Evolutionary conservation across 2,113 vertebrate genomes (phyloP), one percentile per base, ranked within the genome.

Genomic region (Cinclus cinclus): DNA sequence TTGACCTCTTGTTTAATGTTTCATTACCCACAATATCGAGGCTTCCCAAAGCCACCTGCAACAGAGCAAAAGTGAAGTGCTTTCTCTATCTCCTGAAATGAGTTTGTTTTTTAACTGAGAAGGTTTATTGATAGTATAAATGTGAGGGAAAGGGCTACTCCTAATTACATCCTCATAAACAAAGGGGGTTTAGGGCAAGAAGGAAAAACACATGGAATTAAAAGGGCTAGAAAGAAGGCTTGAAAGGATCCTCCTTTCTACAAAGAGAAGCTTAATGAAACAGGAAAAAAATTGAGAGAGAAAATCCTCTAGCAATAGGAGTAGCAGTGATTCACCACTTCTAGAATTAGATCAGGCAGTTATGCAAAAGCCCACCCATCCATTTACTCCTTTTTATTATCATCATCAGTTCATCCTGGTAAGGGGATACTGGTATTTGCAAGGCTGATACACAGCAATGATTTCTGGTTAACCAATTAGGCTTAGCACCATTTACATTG

Each of bases 401-500:
- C 65, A 53, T 37, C 58, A 76, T 42, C 31, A 16, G 25, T 41
- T 74, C 15, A 1, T 56, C 31, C 15, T 10, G 21, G 27, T 69
- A 39, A 86, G 4, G 30, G 63, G 30, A 42, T 11, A 31, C 74
- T n/a, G n/a, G 39, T 47, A 12, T 80, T 76, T 90, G 59, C 81
- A 87, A 91, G 78, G 42, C 55, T 81, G 50, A 77, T 62, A 18
- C 15, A 31, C 41, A 69, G 75, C 24, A 67, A 44, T 67, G 70
- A 91, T 85, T 90, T 69, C 79, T 60, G 37, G 37, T 70, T 89
- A 87, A 75, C 0, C 0, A 71, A 60, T 89, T 56, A 90, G 59
- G 37, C 67, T 69, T 31, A 62, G 33, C 67, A 81, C 71, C 95
- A 90, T 73, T 94, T 94, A 82, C 70, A 96, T 81, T 80, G 23